phyloP scores from a whole-genome alignment of 2,888 invertebrate species.

The Rhyacophila evoluta region DNA sequence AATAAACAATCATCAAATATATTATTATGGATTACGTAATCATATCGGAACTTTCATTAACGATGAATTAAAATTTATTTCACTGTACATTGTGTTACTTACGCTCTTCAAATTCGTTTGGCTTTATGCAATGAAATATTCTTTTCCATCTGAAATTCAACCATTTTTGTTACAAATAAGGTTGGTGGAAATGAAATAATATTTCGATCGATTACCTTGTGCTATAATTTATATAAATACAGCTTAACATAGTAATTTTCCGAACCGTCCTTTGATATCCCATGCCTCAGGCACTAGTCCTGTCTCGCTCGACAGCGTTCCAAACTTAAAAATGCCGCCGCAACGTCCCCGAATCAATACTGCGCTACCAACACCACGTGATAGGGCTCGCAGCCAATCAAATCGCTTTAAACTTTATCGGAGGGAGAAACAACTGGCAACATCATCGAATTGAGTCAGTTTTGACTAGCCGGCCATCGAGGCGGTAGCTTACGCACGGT shows the following conservation, averaged over 20 bases:
- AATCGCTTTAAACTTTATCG: slow-evolving; percentile 54
- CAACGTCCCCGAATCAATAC: slow-evolving; percentile 84
- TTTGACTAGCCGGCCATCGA: not conserved
- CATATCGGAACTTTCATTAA: too few species aligned
- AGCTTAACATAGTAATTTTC: not conserved
- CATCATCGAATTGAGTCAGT: slow-evolving; percentile 42
- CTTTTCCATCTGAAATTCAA: too few species aligned
- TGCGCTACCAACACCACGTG: slow-evolving; percentile 74
- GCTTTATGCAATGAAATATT: too few species aligned
- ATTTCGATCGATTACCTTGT: too few species aligned
- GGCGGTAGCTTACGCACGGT: not conserved
- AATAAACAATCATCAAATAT: too few species aligned
- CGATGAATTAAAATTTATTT: too few species aligned
- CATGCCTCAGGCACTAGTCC: slow-evolving; percentile 2
- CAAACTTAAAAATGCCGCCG: slow-evolving; percentile 86
- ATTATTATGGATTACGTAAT: too few species aligned
- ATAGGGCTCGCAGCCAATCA: slow-evolving; percentile 62
- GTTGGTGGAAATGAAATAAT: too few species aligned
- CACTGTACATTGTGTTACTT: too few species aligned
- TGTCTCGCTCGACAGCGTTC: slow-evolving; percentile 55
- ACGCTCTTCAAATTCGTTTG: too few species aligned
- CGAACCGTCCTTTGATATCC: not conserved
- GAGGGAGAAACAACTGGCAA: slow-evolving; percentile 58
- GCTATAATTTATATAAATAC: too few species aligned
- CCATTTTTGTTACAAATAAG: too few species aligned